Percentiles rank a stretch among this genome's conserved stretches.
phyloP scores from a whole-genome alignment of 2,113 vertebrate species.

The Ursus arctos region DNA sequence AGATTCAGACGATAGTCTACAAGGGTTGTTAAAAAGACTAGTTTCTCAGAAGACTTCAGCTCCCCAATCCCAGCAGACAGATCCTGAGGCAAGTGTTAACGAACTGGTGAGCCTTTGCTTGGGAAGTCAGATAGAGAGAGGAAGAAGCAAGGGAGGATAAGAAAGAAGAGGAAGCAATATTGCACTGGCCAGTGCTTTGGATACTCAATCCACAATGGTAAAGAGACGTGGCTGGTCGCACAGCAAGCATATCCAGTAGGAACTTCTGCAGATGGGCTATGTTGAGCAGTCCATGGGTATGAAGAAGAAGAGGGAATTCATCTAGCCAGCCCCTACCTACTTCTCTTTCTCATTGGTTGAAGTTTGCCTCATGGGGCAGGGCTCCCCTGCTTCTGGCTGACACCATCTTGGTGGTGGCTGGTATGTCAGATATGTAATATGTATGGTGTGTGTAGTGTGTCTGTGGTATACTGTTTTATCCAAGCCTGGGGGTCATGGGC shows the following conservation, averaged over 20 bases:
- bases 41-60: background rate
- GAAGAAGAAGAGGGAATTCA: background rate
- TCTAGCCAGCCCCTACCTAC: background rate
- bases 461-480: background rate
- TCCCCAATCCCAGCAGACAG: background rate
- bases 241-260: too few species aligned
- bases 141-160: background rate
- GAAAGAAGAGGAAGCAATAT: background rate
- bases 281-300: background rate
- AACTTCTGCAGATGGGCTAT: background rate
- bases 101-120: background rate
- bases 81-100: background rate
- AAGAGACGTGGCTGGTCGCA: rapidly evolving
- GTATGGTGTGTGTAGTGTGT: rapidly evolving
- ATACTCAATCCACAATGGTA: background rate
- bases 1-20: background rate
- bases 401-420: background rate
- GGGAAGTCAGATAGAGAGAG: background rate
- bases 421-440: background rate
- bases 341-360: background rate
- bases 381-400: background rate
- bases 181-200: background rate
- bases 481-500: background rate
- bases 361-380: rapidly evolving
- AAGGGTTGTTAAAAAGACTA: background rate